phyloP scores from a whole-genome alignment of 2,113 vertebrate species.

The Pteropus alecto region DNA sequence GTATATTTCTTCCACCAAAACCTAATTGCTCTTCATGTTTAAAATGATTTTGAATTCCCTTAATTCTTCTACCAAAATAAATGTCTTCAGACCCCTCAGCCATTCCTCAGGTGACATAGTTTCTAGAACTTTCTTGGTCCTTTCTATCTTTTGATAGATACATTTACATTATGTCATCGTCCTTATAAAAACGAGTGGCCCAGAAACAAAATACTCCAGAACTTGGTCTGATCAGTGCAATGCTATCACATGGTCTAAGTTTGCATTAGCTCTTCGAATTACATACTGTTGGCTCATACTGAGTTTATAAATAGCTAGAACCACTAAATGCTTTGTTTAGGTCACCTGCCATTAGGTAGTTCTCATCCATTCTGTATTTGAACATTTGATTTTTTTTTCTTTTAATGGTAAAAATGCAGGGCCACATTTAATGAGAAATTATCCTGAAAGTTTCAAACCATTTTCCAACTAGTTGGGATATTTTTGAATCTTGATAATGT shows the following conservation, averaged over 20 bases:
- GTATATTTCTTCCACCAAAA: neutral
- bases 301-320: neutral
- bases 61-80: slow-evolving; percentile 14
- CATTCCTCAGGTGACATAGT: neutral
- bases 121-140: neutral
- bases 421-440: neutral
- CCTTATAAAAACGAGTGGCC: neutral
- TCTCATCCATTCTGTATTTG: neutral
- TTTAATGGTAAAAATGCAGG: neutral
- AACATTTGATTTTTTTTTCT: neutral
- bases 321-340: neutral
- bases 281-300: neutral
- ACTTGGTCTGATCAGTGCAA: neutral
- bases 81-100: neutral
- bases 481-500: slow-evolving; percentile 12
- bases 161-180: neutral
- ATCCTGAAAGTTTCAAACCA: neutral
- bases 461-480: neutral
- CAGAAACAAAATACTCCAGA: neutral
- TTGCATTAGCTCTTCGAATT: neutral
- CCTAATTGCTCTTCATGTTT: neutral
- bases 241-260: neutral
- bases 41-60: neutral
- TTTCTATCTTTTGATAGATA: neutral
- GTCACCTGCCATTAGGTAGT: neutral